Percentiles rank a stretch among this genome's conserved stretches.
Conservation (phyloP, 2,888 invertebrate species). For the Lithosia quadra region DNA sequence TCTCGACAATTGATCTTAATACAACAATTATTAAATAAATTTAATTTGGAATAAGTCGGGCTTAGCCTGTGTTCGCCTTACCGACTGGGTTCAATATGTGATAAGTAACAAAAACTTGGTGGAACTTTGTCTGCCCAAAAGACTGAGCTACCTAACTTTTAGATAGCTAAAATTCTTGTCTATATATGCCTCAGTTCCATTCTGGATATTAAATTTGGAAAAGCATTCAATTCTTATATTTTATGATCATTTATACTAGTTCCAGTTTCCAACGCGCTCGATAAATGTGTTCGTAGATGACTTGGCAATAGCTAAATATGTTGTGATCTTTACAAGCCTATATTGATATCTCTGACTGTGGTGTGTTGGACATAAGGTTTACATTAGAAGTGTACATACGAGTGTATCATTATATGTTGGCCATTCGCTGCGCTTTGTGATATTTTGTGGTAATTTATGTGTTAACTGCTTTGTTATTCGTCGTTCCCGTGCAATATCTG, state of each 20-base stretch:
- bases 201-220: too few species aligned
- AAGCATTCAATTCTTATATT: too few species aligned
- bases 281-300: constrained; percentile 4
- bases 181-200: neutral
- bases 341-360: constrained; percentile 5
- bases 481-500: constrained; percentile 27
- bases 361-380: constrained; percentile 7
- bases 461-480: constrained; percentile 40
- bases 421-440: constrained; percentile 43
- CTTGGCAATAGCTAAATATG: neutral
- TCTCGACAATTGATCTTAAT: too few species aligned
- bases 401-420: constrained; percentile 35
- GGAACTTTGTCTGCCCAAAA: too few species aligned
- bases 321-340: neutral
- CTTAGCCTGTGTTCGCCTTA: too few species aligned
- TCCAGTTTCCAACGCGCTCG: neutral
- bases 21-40: too few species aligned
- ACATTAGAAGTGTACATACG: constrained; percentile 26
- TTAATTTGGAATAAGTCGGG: too few species aligned
- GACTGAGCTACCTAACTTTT: too few species aligned
- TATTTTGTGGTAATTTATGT: constrained; percentile 24
- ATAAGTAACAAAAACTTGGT: too few species aligned
- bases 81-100: too few species aligned
- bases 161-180: neutral
- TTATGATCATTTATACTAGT: neutral